A percentile compares a stretch with the other conserved stretches of the same genome.
Conservation (phyloP, 2,888 invertebrate genomes). For the Cryptophagus acutangulus region DNA sequence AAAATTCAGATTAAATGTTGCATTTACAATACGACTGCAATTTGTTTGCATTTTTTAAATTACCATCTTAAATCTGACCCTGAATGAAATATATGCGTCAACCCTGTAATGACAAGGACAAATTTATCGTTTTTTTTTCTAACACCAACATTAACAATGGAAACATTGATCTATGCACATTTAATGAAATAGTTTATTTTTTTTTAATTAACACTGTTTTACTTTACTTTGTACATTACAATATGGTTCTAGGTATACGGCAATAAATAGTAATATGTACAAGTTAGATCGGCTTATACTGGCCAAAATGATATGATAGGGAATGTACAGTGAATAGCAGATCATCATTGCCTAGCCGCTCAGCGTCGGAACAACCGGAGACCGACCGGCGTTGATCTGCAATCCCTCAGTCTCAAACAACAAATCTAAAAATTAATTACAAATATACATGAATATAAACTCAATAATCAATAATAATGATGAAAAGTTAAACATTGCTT, state of each 20-base stretch:
- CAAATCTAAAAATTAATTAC: constrained; percentile 44
- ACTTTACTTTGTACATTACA: constrained; percentile 36
- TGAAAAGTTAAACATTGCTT: constrained; percentile 49
- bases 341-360: not conserved
- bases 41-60: too few relatives aligned
- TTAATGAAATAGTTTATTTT: constrained; percentile 23
- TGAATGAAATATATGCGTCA: constrained; percentile 28
- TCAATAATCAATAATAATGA: constrained; percentile 45
- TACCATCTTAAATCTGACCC: constrained; percentile 24
- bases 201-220: too few relatives aligned
- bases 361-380: not conserved
- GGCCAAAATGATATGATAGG: constrained; percentile 47
- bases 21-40: too few relatives aligned
- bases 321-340: constrained; percentile 38
- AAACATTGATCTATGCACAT: constrained; percentile 6
- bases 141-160: constrained; percentile 33
- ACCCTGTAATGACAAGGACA: constrained; percentile 29
- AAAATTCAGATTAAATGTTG: too few relatives aligned
- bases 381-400: constrained; percentile 3
- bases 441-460: constrained; percentile 46
- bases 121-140: constrained; percentile 26
- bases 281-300: constrained; percentile 43
- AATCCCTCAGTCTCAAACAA: constrained; percentile 49
- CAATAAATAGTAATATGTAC: constrained; percentile 43
- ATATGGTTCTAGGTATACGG: constrained; percentile 29